A percentile compares a stretch with the other conserved stretches of the same genome.
These are phyloP conservation scores for Heterocephalus glaber DNA, from an alignment of 2,113 vertebrate species.

Conservation along the genomic window DNA sequence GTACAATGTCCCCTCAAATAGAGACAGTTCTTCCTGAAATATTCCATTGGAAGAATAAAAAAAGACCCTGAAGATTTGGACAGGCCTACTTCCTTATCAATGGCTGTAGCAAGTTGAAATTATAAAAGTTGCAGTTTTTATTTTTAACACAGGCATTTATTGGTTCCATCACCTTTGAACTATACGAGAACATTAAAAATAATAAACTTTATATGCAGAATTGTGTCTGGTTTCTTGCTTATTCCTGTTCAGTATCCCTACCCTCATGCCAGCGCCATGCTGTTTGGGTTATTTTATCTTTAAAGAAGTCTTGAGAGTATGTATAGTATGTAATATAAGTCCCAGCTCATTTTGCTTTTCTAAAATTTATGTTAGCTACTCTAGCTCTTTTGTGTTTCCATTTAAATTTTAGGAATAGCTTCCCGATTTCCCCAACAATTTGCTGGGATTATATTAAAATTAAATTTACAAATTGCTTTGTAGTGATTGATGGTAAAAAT, in stretches of 20 bases:
- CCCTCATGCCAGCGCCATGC: not conserved
- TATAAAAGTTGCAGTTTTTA: not conserved
- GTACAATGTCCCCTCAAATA: not conserved
- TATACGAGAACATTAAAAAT: not conserved
- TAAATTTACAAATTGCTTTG: not conserved
- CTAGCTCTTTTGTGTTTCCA: not conserved
- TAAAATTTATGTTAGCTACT: not conserved
- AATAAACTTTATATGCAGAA: not conserved
- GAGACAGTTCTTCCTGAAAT: not conserved
- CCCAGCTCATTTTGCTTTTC: not conserved
- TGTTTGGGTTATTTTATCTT: not conserved
- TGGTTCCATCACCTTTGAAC: not conserved
- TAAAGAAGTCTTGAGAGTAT: not conserved
- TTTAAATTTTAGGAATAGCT: not conserved
- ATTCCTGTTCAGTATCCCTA: not conserved
- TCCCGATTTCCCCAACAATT: not conserved
- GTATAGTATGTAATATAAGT: not conserved
- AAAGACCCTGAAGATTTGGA: not conserved
- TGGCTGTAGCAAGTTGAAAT: not conserved
- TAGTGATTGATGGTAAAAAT: not conserved
- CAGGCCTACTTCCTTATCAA: not conserved
- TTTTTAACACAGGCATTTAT: not conserved
- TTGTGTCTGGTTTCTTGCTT: not conserved
- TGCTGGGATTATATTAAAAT: not conserved
- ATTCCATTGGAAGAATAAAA: not conserved